Conservation (phyloP, 2,113 vertebrate genomes). For the Actenoides lindsayi region DNA sequence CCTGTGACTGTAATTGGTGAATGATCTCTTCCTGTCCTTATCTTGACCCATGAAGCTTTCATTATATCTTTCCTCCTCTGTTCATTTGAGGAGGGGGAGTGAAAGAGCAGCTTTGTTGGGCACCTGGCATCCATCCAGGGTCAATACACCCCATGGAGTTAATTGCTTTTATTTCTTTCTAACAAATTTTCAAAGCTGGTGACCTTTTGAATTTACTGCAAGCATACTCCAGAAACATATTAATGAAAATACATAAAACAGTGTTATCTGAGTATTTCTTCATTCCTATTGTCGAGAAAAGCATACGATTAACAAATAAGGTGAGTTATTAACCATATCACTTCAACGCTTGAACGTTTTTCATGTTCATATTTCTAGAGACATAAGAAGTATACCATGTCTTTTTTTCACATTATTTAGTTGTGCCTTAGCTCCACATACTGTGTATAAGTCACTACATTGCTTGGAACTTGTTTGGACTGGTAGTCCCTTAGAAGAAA, state of each 20-base stretch:
- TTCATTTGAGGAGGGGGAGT: not conserved
- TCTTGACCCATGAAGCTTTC: not conserved
- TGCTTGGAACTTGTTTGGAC: not conserved
- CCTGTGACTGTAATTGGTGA: not conserved
- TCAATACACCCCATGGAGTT: not conserved
- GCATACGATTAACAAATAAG: not conserved
- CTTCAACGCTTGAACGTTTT: not conserved
- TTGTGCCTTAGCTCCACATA: not conserved
- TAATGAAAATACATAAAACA: not conserved
- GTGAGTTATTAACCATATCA: not conserved
- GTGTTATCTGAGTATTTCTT: not conserved
- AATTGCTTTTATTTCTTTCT: constrained; percentile 56
- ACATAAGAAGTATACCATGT: too few relatives aligned
- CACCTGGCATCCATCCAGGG: not conserved
- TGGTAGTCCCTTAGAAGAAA: not conserved
- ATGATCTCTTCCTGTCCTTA: not conserved
- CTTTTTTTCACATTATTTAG: not conserved
- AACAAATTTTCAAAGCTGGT: constrained; percentile 8
- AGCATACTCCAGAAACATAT: not conserved
- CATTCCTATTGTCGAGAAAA: not conserved
- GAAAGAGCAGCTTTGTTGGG: not conserved
- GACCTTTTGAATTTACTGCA: constrained; percentile 36
- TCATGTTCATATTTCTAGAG: not conserved
- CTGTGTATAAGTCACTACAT: not conserved
- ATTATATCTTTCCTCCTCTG: not conserved